Percentiles rank a stretch among this genome's conserved stretches.
phyloP scores from a whole-genome alignment of 2,888 invertebrate species.

The Lycia hirtaria region DNA sequence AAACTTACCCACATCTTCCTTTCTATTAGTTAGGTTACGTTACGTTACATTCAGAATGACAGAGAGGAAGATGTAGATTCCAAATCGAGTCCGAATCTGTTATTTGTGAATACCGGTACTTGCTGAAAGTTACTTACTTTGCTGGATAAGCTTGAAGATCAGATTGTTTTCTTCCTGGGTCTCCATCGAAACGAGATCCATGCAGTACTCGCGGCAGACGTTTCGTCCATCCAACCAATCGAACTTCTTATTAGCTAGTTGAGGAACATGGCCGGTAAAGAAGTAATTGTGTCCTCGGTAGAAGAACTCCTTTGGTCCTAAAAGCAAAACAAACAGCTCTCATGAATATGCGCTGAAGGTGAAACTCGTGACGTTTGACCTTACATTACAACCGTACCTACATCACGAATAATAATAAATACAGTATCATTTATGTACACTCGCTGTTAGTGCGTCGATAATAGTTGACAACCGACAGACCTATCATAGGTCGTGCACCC shows the following conservation, averaged over 20 bases:
- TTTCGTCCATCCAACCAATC: slow-evolving; percentile 97
- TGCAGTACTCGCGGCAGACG: slow-evolving; percentile 96
- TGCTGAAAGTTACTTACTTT: slow-evolving; percentile 83
- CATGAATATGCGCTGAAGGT: slow-evolving; percentile 36
- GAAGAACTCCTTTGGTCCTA: slow-evolving; percentile 96
- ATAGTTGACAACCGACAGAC: slow-evolving; percentile 44
- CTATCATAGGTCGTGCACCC: slow-evolving; percentile 62
- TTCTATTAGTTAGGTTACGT: no score
- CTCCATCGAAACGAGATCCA: slow-evolving; percentile 96
- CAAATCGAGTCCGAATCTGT: no score
- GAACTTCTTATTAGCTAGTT: slow-evolving; percentile 91
- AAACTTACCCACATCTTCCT: no score
- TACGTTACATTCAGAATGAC: no score
- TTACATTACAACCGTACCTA: slow-evolving; percentile 46
- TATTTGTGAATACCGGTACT: no score
- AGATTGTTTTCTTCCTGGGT: slow-evolving; percentile 96
- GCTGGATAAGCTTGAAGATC: slow-evolving; percentile 94
- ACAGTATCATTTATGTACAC: slow-evolving; percentile 38
- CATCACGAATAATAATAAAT: slow-evolving; percentile 44
- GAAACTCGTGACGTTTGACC: slow-evolving; percentile 44
- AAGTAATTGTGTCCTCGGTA: slow-evolving; percentile 95
- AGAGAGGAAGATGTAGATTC: not conserved
- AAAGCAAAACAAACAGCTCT: slow-evolving; percentile 29
- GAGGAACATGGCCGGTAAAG: slow-evolving; percentile 92
- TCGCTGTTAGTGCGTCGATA: slow-evolving; percentile 46